Percentiles rank a stretch among this genome's conserved stretches.
Conservation (phyloP, 2,113 vertebrate genomes). For the Dasypus novemcinctus region DNA sequence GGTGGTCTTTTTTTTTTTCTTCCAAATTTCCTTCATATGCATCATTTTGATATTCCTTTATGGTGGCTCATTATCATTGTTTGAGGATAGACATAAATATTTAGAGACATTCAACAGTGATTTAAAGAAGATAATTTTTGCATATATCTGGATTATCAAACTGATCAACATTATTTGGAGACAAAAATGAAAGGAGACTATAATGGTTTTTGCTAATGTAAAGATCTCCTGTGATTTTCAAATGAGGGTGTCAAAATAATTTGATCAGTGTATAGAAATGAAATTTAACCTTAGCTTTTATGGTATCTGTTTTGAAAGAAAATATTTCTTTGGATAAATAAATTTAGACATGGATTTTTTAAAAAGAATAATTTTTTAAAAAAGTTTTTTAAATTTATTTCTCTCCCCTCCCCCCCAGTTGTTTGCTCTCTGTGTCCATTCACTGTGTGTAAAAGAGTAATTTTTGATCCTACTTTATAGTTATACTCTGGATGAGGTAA, state of each 20-base stretch:
- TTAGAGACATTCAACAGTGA: not conserved
- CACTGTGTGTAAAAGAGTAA: too few species aligned
- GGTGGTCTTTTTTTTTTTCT: not conserved
- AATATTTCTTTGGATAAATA: not conserved
- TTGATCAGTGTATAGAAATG: not conserved
- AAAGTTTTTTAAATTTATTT: too few species aligned
- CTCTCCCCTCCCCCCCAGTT: too few species aligned
- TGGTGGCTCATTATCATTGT: not conserved
- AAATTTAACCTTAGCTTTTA: not conserved
- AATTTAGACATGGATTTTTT: not conserved
- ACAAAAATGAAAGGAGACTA: not conserved
- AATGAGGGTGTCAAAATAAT: not conserved
- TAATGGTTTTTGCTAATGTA: not conserved
- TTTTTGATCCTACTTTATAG: not conserved
- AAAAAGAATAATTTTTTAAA: not conserved
- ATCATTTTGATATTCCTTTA: not conserved
- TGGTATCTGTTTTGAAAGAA: not conserved
- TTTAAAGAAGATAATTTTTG: not conserved
- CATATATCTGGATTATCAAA: not conserved
- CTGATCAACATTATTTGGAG: not conserved
- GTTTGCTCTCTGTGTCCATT: too few species aligned
- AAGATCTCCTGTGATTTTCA: not conserved
- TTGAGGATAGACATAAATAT: not conserved
- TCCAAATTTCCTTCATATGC: not conserved
- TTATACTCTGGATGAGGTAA: not conserved